A percentile compares a stretch with the other conserved stretches of the same genome.
Conservation (phyloP, 2,888 invertebrate genomes). For the Coelinius sp. region DNA sequence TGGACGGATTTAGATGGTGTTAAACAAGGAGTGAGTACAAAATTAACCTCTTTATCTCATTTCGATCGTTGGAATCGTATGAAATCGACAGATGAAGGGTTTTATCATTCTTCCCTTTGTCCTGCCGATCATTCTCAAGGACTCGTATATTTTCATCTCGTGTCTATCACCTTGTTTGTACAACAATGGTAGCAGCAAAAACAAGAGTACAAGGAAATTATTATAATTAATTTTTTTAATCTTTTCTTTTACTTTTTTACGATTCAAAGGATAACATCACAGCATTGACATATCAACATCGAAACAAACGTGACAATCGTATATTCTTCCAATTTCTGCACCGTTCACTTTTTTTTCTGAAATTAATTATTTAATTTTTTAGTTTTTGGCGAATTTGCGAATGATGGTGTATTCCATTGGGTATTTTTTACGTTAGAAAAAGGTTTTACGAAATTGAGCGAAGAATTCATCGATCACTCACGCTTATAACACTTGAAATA, state of each 20-base stretch:
- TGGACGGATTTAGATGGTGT: neutral
- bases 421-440: neutral
- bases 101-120: no score
- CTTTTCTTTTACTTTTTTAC: constrained; percentile 48
- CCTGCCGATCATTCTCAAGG: neutral
- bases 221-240: constrained; percentile 45
- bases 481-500: constrained; percentile 58
- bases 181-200: neutral
- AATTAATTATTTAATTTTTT: constrained; percentile 11
- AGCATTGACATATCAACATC: constrained; percentile 69
- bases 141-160: neutral
- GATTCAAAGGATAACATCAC: constrained; percentile 68
- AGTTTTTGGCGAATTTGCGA: neutral
- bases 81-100: neutral
- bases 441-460: constrained; percentile 25
- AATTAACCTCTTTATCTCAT: neutral
- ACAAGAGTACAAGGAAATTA: constrained; percentile 48
- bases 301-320: constrained; percentile 57
- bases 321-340: constrained; percentile 35
- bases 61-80: neutral
- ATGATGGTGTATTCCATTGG: neutral
- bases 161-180: neutral
- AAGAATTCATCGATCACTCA: constrained; percentile 45
- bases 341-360: constrained; percentile 5
- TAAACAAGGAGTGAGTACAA: neutral